These are phyloP conservation scores for Aphodius sticticus DNA, from an alignment of 2,888 invertebrate genomes.

Conservation along the genomic window DNA sequence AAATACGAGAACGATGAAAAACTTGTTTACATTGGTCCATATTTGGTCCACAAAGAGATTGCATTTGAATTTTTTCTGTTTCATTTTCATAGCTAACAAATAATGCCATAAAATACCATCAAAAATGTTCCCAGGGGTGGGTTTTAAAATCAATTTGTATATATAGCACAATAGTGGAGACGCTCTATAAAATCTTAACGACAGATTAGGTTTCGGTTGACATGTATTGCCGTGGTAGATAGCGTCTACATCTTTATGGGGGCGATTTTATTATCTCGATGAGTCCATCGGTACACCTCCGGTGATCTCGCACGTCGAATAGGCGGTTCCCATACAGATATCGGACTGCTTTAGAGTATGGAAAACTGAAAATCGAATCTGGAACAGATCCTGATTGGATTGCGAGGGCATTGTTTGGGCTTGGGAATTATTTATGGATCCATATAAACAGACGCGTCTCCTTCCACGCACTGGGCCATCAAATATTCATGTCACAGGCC, in stretches of 20 bases:
- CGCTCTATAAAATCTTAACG: neutral
- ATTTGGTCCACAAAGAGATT: too few relatives aligned
- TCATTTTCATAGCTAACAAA: too few relatives aligned
- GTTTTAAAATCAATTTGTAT: neutral
- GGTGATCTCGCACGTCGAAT: too few relatives aligned
- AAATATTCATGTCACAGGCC: neutral
- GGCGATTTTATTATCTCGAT: slow-evolving; percentile 4
- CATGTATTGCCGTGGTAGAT: neutral
- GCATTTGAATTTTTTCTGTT: too few relatives aligned
- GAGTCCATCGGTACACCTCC: neutral
- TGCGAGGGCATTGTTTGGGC: neutral
- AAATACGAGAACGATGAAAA: too few relatives aligned
- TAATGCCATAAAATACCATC: too few relatives aligned
- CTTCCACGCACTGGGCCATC: neutral
- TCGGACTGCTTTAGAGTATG: neutral
- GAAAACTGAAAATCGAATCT: neutral
- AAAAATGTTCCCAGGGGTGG: neutral
- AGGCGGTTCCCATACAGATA: neutral
- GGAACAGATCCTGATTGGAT: neutral
- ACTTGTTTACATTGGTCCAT: too few relatives aligned
- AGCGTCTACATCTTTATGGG: neutral
- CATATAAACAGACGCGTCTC: neutral
- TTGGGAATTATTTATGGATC: neutral
- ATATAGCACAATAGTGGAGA: neutral
- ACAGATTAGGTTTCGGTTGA: neutral